A percentile compares a stretch with the other conserved stretches of the same genome.
These are phyloP conservation scores for Ephydatia muelleri DNA, from an alignment of 37 sponge, comb jelly and placozoan genomes.

Conservation along the genomic window DNA sequence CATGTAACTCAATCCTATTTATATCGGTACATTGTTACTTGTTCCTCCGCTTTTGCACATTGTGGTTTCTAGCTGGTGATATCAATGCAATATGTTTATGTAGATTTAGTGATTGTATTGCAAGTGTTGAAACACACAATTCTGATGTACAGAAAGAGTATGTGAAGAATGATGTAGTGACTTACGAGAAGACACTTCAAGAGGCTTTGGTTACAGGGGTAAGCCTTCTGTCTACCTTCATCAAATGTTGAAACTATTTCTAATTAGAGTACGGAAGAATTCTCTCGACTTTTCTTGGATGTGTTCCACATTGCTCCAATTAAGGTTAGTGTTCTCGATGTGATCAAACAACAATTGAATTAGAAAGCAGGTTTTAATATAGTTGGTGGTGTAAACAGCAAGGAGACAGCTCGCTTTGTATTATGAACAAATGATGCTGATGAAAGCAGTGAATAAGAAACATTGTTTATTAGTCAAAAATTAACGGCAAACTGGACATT, in stretches of 20 bases:
- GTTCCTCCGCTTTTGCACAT: background rate
- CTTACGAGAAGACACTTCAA: slow-evolving; percentile 33
- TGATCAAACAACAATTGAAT: no score
- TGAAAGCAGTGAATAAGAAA: no score
- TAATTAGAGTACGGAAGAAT: slow-evolving; percentile 22
- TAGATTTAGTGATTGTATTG: no score
- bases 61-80: no score
- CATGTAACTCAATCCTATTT: background rate
- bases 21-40: background rate
- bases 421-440: no score
- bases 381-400: no score
- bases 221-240: background rate
- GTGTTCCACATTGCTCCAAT: slow-evolving; percentile 81
- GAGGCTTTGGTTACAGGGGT: slow-evolving; percentile 59
- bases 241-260: background rate
- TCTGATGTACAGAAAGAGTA: slow-evolving; percentile 43
- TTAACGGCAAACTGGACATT: no score
- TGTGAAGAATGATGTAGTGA: slow-evolving; percentile 55
- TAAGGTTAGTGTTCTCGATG: no score
- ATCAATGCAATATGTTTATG: no score
- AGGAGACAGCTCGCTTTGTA: no score
- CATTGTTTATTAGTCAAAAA: no score
- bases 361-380: no score
- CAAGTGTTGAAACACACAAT: background rate
- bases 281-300: slow-evolving; percentile 60